phyloP scores from a whole-genome alignment of 1,140 invertebrate species.

The Bombus pyrosoma region DNA sequence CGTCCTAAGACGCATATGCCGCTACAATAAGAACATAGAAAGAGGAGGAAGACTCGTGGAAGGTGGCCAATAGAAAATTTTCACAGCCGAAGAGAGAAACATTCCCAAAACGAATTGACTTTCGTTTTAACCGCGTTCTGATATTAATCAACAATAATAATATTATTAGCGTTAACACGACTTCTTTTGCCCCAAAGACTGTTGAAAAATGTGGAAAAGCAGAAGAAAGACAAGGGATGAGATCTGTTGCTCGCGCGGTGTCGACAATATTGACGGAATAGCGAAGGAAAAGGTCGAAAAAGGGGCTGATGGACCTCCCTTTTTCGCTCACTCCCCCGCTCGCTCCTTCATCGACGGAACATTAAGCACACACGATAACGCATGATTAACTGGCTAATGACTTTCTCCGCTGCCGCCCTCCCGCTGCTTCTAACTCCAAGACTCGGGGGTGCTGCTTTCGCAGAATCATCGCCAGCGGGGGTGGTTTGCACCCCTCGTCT shows the following conservation, averaged over 20 bases:
- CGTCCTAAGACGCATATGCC: too few species aligned
- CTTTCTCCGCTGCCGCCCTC: slow-evolving; percentile 68
- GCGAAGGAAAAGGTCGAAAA: slow-evolving; percentile 71
- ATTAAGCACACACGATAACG: slow-evolving; percentile 82
- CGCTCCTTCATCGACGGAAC: slow-evolving; percentile 81
- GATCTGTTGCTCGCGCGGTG: slow-evolving; percentile 79
- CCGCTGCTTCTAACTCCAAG: slow-evolving; percentile 18
- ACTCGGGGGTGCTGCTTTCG: slow-evolving; percentile 46
- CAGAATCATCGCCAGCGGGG: slow-evolving; percentile 54
- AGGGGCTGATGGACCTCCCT: slow-evolving; percentile 48
- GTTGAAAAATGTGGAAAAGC: too few species aligned
- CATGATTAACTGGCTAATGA: slow-evolving; percentile 83
- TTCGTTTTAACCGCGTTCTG: too few species aligned
- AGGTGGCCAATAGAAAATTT: too few species aligned
- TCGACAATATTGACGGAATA: slow-evolving; percentile 78
- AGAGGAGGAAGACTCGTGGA: too few species aligned
- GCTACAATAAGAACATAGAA: too few species aligned
- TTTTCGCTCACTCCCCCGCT: slow-evolving; percentile 75
- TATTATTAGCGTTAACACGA: too few species aligned
- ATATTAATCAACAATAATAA: too few species aligned
- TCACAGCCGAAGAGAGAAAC: too few species aligned
- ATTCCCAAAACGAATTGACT: too few species aligned
- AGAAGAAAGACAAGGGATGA: slow-evolving; percentile 22
- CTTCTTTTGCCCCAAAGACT: too few species aligned
- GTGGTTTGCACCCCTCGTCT: slow-evolving; percentile 27